These are phyloP conservation scores for Zingel zingel DNA, from an alignment of 2,113 vertebrate genomes.

Conservation along the genomic window DNA sequence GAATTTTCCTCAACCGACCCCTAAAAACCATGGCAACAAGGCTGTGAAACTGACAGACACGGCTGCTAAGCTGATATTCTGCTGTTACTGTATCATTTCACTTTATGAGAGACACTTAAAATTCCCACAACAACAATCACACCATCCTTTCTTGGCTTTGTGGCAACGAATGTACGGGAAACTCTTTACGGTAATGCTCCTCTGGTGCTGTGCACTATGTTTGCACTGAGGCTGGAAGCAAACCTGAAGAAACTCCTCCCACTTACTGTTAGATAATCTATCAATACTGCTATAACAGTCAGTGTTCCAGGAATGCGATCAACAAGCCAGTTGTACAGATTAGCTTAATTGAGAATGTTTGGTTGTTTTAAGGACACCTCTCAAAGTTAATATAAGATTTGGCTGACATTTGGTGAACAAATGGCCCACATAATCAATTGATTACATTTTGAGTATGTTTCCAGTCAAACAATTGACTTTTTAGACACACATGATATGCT, in stretches of 20 bases:
- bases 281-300: background rate
- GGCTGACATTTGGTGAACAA: background rate
- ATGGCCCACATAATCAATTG: background rate
- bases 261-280: background rate
- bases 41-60: slow-evolving; percentile 33
- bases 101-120: slow-evolving; percentile 61
- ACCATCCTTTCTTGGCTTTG: slow-evolving; percentile 20
- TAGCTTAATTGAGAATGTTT: background rate
- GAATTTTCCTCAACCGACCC: slow-evolving; percentile 54
- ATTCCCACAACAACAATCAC: slow-evolving; percentile 54
- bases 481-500: background rate
- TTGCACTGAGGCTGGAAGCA: background rate
- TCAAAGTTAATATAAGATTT: background rate
- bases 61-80: slow-evolving; percentile 27
- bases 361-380: background rate
- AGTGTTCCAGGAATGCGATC: background rate
- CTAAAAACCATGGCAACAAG: slow-evolving; percentile 63
- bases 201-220: slow-evolving; percentile 4
- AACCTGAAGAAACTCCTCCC: slow-evolving; percentile 10
- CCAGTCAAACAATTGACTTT: background rate
- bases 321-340: background rate
- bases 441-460: slow-evolving; percentile 1
- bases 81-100: slow-evolving; percentile 49
- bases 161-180: slow-evolving; percentile 21
- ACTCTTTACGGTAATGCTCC: slow-evolving; percentile 39